phyloP scores from a whole-genome alignment of 2,113 vertebrate genomes.

The Cranoglanis bouderius region DNA sequence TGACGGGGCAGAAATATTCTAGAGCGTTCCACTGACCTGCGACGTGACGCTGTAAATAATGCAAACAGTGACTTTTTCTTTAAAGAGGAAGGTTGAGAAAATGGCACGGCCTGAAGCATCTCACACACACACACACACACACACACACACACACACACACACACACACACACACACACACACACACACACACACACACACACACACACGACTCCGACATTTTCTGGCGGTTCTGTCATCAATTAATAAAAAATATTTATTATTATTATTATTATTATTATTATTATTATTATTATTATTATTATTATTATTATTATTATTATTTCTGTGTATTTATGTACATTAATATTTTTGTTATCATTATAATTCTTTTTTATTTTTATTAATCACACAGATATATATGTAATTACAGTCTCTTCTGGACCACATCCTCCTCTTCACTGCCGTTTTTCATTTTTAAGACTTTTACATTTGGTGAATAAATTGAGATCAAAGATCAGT shows the following conservation, averaged over 20 bases:
- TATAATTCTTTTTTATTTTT: background rate
- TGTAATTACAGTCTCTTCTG: background rate
- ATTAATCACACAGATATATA: too few species aligned
- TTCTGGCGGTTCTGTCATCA: background rate
- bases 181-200: too few species aligned
- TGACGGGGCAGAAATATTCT: slow-evolving; percentile 23
- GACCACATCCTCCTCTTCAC: background rate
- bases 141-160: too few species aligned
- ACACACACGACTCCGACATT: too few species aligned
- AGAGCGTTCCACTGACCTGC: slow-evolving; percentile 12
- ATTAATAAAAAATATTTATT: too few species aligned
- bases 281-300: too few species aligned
- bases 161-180: too few species aligned
- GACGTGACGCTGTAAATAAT: slow-evolving; percentile 37
- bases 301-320: too few species aligned
- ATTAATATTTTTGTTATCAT: background rate
- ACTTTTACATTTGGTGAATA: slow-evolving; percentile 11
- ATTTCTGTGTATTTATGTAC: too few species aligned
- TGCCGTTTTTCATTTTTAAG: background rate
- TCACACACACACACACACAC: background rate
- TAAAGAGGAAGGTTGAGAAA: slow-evolving; percentile 12
- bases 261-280: too few species aligned
- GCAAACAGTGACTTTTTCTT: slow-evolving; percentile 15
- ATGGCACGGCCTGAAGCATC: slow-evolving; percentile 18
- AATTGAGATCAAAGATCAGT: slow-evolving; percentile 50